Base-by-base conservation (phyloP, 2,113 vertebrate species). In the Tetrax tetrax region DNA sequence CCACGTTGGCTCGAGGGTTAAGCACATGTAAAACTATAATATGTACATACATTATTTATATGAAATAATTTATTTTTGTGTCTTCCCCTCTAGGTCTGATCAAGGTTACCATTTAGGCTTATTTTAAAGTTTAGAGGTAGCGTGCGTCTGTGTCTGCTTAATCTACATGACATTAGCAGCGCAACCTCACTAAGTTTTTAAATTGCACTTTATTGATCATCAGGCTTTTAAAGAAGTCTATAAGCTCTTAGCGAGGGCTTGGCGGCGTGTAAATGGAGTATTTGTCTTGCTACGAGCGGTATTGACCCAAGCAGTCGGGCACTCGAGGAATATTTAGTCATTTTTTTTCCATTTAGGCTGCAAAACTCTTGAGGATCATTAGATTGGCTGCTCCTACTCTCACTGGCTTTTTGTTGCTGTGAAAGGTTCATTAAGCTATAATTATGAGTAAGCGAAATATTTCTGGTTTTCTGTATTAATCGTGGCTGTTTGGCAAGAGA, bases 401-500 rank as follows among this genome's bases (percentile, higher is more conserved):
- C 5, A 0, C 48, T 54, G 56, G 12, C 28, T 53, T 54, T 63
- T 78, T 54, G 53, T 50, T 72, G 41, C 63, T 85, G 37, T 37
- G 37, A 85, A 76, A 87, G 70, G n/a, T 86, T 70, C 1, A 1
- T 85, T 41, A 47, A 33, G 78, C 6, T 56, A 9, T 28, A 63
- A 66, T 66, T 66, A 37, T 27, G 47, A 78, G 14, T 27, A 78
- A 83, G 41, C 11, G 57, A 84, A 90, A 31, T 80, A 66, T 66
- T 88, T 86, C 71, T 86, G 25, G 4, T 53, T 96, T 77, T 74
- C 43, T 2, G 0, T 50, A 21, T 74, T 28, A 51, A 47, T 81
- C 0, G 0, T 2, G 1, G 72, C 37, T 47, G 19, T 69, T 74
- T 0, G 0, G 51, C 12, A 19, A 27, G 48, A 87, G 75, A 16